phyloP scores from a whole-genome alignment of 2,797 vertebrate species.

The Syndactyla subalaris region DNA sequence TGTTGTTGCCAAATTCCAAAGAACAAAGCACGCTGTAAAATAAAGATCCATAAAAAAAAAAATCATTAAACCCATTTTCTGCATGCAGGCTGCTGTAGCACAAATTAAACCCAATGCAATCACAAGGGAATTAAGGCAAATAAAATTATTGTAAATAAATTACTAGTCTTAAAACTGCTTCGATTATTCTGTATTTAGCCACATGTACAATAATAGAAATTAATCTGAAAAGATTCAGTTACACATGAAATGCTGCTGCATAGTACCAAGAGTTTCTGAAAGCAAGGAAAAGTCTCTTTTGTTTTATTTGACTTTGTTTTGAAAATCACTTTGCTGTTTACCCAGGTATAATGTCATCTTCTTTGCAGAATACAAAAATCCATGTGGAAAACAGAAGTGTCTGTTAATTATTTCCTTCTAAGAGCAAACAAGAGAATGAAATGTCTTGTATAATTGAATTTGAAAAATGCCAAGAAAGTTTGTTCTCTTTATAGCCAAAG shows the following conservation, averaged over 20 bases:
- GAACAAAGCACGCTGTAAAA: conserved; percentile 14
- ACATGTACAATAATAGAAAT: not conserved
- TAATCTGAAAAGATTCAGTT: conserved; percentile 30
- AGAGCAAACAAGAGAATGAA: conserved; percentile 65
- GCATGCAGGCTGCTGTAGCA: not conserved
- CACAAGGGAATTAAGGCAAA: conserved; percentile 46
- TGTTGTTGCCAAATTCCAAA: conserved; percentile 17
- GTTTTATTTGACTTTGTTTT: conserved; percentile 64
- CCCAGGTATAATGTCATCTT: conserved; percentile 52
- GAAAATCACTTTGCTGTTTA: conserved; percentile 56
- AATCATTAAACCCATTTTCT: conserved; percentile 62
- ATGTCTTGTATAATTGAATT: conserved; percentile 69
- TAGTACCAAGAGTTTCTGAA: conserved; percentile 20
- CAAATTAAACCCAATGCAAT: conserved; percentile 45
- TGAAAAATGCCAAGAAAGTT: conserved; percentile 42
- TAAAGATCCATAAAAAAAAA: conserved; percentile 38
- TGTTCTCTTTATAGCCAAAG: conserved; percentile 15
- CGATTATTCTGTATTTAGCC: not conserved
- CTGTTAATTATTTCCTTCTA: conserved; percentile 69
- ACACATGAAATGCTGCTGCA: not conserved
- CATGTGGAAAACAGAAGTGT: conserved; percentile 60
- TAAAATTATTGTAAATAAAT: conserved; percentile 52
- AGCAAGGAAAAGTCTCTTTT: conserved; percentile 4
- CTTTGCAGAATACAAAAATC: conserved; percentile 59
- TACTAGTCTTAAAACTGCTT: conserved; percentile 19